These are phyloP conservation scores for Poecilia gillii DNA, from an alignment of 2,797 vertebrate genomes.

Conservation along the genomic window DNA sequence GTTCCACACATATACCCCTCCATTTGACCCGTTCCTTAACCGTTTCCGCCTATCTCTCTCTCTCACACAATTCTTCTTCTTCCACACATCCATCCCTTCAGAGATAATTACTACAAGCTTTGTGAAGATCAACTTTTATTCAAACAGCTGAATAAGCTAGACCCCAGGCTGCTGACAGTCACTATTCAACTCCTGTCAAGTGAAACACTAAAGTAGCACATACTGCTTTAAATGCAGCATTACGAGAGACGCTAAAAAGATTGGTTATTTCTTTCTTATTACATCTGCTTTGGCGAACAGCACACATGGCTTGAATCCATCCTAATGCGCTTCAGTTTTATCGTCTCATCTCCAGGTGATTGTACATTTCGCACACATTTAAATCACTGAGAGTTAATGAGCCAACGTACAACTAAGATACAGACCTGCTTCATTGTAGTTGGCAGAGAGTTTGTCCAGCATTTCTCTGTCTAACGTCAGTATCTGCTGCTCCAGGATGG, in stretches of 20 bases:
- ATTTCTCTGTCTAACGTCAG: slow-evolving; percentile 91
- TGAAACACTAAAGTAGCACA: slow-evolving; percentile 51
- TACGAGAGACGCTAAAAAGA: slow-evolving; percentile 36
- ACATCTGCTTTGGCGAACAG: slow-evolving; percentile 12
- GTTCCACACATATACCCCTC: slow-evolving; percentile 24
- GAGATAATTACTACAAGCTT: slow-evolving; percentile 78
- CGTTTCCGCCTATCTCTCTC: slow-evolving; percentile 46
- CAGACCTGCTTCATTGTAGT: slow-evolving; percentile 95
- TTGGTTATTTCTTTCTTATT: slow-evolving; percentile 4
- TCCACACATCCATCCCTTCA: slow-evolving; percentile 42
- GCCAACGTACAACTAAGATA: neutral
- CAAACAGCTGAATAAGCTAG: slow-evolving; percentile 80
- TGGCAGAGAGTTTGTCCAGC: slow-evolving; percentile 90
- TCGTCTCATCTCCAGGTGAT: slow-evolving; percentile 9
- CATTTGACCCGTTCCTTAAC: slow-evolving; percentile 53
- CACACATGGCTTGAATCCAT: slow-evolving; percentile 14
- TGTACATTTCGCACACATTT: neutral
- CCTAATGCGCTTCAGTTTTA: slow-evolving; percentile 14
- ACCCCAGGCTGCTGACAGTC: slow-evolving; percentile 63
- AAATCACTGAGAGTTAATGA: slow-evolving; percentile 12
- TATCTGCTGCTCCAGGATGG: slow-evolving; percentile 95
- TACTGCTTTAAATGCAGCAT: slow-evolving; percentile 40
- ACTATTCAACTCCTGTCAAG: slow-evolving; percentile 59
- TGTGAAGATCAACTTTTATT: slow-evolving; percentile 78
- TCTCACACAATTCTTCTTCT: slow-evolving; percentile 9